phyloP scores from a whole-genome alignment of 35 echinoderm and acorn worm species.

The Acanthaster planci region DNA sequence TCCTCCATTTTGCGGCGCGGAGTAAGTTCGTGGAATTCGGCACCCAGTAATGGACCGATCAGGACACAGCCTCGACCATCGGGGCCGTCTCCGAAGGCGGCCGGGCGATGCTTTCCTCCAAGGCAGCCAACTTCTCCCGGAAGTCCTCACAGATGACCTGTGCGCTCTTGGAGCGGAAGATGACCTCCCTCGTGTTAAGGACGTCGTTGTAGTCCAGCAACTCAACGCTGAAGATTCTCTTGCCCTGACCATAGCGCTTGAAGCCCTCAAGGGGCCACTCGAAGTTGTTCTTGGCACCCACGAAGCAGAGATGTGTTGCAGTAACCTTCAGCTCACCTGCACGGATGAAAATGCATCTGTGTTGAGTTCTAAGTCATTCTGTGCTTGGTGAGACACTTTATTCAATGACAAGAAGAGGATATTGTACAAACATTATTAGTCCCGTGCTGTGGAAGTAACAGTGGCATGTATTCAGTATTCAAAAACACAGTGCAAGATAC shows the following conservation, averaged over 20 bases:
- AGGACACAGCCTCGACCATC: conserved; percentile 8
- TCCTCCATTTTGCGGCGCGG: no score
- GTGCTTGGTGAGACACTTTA: no score
- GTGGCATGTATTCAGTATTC: no score
- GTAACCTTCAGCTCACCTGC: conserved; percentile 41
- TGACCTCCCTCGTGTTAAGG: conserved; percentile 3
- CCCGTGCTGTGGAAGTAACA: no score
- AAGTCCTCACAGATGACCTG: conserved; percentile 20
- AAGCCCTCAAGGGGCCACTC: conserved; percentile 30
- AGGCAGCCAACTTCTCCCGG: background rate
- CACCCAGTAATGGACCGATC: background rate
- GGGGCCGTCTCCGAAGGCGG: background rate
- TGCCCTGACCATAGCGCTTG: conserved; percentile 3
- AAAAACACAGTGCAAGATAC: no score
- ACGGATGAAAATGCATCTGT: background rate
- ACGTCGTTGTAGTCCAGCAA: conserved; percentile 2
- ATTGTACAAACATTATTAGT: no score
- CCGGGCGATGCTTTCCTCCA: background rate
- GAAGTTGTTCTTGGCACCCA: conserved; percentile 5
- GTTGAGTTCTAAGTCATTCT: no score
- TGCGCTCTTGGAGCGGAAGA: conserved; percentile 6
- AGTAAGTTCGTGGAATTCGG: no score
- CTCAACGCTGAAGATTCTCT: conserved; percentile 18
- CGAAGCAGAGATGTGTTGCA: conserved; percentile 26
- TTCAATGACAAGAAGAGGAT: no score